phyloP scores from a whole-genome alignment of 2,888 invertebrate species.

The Amphipoea oculea region DNA sequence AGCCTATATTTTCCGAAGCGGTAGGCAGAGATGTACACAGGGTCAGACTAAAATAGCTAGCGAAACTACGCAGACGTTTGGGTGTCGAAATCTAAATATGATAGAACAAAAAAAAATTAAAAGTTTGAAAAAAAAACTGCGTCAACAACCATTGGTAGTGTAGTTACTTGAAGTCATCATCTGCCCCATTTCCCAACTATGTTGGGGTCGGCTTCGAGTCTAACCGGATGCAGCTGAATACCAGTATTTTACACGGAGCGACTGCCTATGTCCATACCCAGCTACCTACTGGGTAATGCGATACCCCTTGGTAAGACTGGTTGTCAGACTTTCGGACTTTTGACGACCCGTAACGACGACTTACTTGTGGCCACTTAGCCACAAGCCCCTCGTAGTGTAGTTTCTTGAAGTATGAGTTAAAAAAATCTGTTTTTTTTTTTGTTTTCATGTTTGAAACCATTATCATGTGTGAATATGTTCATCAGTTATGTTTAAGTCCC shows the following conservation, averaged over 20 bases:
- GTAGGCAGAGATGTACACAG: too few species aligned
- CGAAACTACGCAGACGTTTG: not conserved
- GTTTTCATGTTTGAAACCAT: too few species aligned
- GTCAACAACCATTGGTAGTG: not conserved
- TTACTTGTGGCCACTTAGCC: too few species aligned
- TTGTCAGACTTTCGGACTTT: too few species aligned
- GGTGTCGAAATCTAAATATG: not conserved
- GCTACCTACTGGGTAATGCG: too few species aligned
- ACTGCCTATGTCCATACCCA: too few species aligned
- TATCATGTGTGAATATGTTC: not conserved
- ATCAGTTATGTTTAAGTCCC: not conserved
- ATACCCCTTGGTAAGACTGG: too few species aligned
- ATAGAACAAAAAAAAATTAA: not conserved
- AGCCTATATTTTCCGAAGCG: not conserved
- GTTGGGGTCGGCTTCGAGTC: too few species aligned
- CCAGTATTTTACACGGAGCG: too few species aligned
- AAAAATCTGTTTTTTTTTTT: not conserved
- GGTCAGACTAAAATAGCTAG: not conserved
- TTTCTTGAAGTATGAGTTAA: not conserved
- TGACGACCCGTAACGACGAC: too few species aligned
- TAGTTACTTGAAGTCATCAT: not conserved
- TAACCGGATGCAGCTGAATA: too few species aligned
- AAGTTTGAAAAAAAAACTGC: not conserved
- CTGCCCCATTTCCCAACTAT: too few species aligned
- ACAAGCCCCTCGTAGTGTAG: not conserved